Evolutionary conservation across 2,113 vertebrate species (phyloP).

Genomic region (Rhineura floridana): DNA sequence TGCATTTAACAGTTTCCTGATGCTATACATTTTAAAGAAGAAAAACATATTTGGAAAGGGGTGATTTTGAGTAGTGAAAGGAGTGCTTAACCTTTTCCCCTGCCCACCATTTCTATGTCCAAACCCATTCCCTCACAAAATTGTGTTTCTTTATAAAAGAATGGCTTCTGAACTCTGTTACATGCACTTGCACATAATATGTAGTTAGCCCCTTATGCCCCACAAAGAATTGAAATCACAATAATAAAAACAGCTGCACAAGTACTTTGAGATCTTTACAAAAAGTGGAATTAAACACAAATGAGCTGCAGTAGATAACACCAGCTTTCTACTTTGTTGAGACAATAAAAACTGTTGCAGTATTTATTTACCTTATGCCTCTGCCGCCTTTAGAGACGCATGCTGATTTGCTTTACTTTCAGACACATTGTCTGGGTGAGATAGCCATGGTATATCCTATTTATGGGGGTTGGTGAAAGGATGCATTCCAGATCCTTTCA

Average conservation of each 20-base stretch:
- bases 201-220: slow-evolving; percentile 7
- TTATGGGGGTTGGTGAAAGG: not conserved
- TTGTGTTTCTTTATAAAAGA: not conserved
- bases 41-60: not conserved
- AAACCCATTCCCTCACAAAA: not conserved
- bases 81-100: not conserved
- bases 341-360: slow-evolving; percentile 1
- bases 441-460: not conserved
- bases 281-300: slow-evolving; percentile 3
- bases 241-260: slow-evolving; percentile 50
- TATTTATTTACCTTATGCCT: not conserved
- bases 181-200: not conserved
- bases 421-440: not conserved
- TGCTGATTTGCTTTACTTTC: slow-evolving; percentile 4
- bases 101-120: not conserved
- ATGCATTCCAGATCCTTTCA: not conserved
- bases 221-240: not conserved
- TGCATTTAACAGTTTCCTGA: not conserved
- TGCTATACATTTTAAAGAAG: not conserved
- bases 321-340: not conserved
- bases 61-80: not conserved
- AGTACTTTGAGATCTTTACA: slow-evolving; percentile 1
- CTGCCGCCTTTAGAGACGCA: not conserved
- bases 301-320: not conserved
- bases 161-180: not conserved